These are phyloP conservation scores for Drosophila cognata DNA, from an alignment of 2,888 invertebrate species.

Conservation along the genomic window DNA sequence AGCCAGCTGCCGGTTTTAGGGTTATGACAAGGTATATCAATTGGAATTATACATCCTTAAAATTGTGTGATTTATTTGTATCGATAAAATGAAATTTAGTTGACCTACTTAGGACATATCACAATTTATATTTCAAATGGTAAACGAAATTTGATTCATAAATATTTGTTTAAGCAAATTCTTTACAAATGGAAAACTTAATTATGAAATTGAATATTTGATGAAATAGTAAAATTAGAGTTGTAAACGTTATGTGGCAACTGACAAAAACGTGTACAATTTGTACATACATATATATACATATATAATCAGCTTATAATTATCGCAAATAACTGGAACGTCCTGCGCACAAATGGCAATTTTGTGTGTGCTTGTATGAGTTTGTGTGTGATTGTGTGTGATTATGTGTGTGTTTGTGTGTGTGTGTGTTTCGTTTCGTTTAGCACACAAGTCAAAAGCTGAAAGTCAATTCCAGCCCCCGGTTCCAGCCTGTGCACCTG, in stretches of 20 bases:
- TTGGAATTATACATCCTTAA: neutral
- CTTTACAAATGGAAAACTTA: neutral
- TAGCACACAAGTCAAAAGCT: slow-evolving; percentile 72
- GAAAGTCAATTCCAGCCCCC: slow-evolving; percentile 72
- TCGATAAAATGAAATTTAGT: neutral
- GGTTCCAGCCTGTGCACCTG: slow-evolving; percentile 62
- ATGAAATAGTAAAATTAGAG: neutral
- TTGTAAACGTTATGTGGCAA: neutral
- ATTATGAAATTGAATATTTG: neutral
- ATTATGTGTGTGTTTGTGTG: slow-evolving; percentile 38
- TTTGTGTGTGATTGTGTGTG: slow-evolving; percentile 11
- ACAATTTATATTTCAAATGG: neutral
- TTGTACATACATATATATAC: too few species aligned
- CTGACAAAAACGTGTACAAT: neutral
- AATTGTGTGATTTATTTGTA: neutral
- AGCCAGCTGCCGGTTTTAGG: neutral
- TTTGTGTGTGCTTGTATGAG: slow-evolving; percentile 42
- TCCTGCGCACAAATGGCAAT: slow-evolving; percentile 44
- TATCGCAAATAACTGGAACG: slow-evolving; percentile 1
- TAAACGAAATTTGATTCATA: neutral
- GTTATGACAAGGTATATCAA: neutral
- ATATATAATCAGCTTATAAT: neutral
- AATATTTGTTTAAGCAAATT: neutral
- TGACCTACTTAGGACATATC: neutral
- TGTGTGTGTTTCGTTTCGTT: slow-evolving; percentile 50